Evolutionary conservation across 2,888 invertebrate genomes (phyloP), one percentile per base, ranked within the genome.

Genomic region (Drosophila mulleri): DNA sequence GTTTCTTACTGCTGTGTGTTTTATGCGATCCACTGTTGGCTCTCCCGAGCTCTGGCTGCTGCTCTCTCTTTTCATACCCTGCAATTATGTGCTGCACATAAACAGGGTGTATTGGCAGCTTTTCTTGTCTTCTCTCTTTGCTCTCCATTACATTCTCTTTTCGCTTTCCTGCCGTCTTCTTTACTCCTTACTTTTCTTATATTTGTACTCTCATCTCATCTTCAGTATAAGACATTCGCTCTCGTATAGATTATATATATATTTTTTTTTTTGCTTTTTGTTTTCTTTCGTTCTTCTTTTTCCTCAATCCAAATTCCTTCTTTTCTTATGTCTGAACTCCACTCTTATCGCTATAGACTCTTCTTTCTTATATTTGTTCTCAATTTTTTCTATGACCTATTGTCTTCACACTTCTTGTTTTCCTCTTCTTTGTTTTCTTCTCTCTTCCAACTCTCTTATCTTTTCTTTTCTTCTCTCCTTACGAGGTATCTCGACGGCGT

Each of bases 1-100:
- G 67, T 81, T 73, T 72, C 72, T 86, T 72, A 72, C 66, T 69
- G 67, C 66, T 80, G 65, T 64, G 62, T 88, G 75, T 85, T 82
- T 75, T 72, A 63, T 75, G 70, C 57, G 75, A 66, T 74, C 67
- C 72, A 69, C 67, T 50, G 53, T 41, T 39, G 54, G 20, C 57
- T 57, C 64, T 47, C 47, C 32, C 44, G 16, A 12, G 29, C 35
- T 23, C 45, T 23, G 29, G 14, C 6, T 42, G 4, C 11, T 11
- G 18, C 14, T 35, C n/a, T 53, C 54, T 11, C 32, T 29, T 6
- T 32, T 2, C 1, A 35, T 50, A 35, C 50, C 50, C 50, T 50
- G 14, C 4, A 32, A 1, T 0, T 3, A 50, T 35, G 2, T 18
- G 18, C 12, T 1, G 5, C 7, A 3, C 0, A 0, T 50, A 12